Evolutionary conservation across 1,140 invertebrate genomes (phyloP).

Genomic region (Lethrus apterus): DNA sequence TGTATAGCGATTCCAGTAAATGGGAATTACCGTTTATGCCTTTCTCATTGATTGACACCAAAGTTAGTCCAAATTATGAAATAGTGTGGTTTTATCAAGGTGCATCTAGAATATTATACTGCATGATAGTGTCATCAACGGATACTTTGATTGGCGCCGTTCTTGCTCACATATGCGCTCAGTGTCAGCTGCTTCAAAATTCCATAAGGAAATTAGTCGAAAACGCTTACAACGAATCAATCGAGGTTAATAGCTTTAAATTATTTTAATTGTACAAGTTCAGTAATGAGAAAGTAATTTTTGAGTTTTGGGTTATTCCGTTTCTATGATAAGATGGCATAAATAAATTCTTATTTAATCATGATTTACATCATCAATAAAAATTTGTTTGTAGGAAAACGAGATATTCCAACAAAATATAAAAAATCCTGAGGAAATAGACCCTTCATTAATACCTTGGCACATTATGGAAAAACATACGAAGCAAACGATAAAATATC

Average conservation of each 20-base stretch:
- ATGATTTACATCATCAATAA: too few relatives aligned
- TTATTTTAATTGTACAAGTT: too few relatives aligned
- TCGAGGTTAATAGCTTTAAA: too few relatives aligned
- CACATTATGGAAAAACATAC: too few relatives aligned
- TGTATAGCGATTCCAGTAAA: background rate
- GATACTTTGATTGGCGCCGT: background rate
- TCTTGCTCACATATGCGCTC: background rate
- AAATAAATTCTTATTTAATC: too few relatives aligned
- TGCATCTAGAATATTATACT: background rate
- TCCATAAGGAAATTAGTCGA: background rate
- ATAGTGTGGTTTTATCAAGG: background rate
- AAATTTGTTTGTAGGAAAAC: too few relatives aligned
- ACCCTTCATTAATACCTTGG: too few relatives aligned
- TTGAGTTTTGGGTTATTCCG: too few relatives aligned
- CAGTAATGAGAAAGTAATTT: too few relatives aligned
- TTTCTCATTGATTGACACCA: background rate
- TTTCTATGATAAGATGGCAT: too few relatives aligned
- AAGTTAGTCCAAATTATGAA: background rate
- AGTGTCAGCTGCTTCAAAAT: background rate
- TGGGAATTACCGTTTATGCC: background rate
- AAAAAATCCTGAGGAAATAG: too few relatives aligned
- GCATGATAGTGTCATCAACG: background rate
- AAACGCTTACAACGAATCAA: background rate
- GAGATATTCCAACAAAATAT: too few relatives aligned
- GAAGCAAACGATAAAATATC: conserved; percentile 4